Base-by-base conservation (phyloP, 2,113 vertebrate species). In the Chaetura pelagica region DNA sequence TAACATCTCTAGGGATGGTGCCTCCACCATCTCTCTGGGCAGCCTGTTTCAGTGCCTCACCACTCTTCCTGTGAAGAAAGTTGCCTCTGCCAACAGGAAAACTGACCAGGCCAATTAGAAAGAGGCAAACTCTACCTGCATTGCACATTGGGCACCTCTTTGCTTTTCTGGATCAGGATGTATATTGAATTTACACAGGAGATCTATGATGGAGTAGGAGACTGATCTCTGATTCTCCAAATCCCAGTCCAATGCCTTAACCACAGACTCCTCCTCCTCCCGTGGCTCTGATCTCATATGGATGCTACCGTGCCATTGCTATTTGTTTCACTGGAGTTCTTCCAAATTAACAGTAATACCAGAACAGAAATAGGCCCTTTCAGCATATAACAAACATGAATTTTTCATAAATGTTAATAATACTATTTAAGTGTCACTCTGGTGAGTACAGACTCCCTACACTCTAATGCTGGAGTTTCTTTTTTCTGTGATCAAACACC, bases 401-500 rank as follows among this genome's bases (percentile, higher is more conserved):
- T 8, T 80, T 21, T 79, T 72, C 42, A 57, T 80, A 92, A 90
- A 90, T 15, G 49, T 48, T 87, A 89, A 81, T 29, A 15, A 57
- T 19, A 44, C 48, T 52, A 68, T 61, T 8, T 16, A 66, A 49
- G 29, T 14, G 63, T 55, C 12, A 4, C 58, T 58, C 24, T n/a
- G 2, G 32, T 19, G 61, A 84, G 30, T 44, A 72, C 52, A 89
- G 38, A 29, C 57, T 86, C 23, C 59, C 81, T 22, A 84, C 26
- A 6, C 34, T 23, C 42, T 77, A 74, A 48, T 7, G 29, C 80
- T 84, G 68, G 68, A 75, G 68, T 85, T 89, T 73, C 78, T 84
- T 92, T 83, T 89, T n/a, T 90, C 42, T 63, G 48, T 92, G 68
- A 90, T 75, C 42, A 90, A 89, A 89, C 77, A 64, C 14, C 10